A percentile compares a stretch with the other conserved stretches of the same genome.
Evolutionary conservation across 2,113 vertebrate genomes (phyloP).

Genomic region (Leucosticte australis): DNA sequence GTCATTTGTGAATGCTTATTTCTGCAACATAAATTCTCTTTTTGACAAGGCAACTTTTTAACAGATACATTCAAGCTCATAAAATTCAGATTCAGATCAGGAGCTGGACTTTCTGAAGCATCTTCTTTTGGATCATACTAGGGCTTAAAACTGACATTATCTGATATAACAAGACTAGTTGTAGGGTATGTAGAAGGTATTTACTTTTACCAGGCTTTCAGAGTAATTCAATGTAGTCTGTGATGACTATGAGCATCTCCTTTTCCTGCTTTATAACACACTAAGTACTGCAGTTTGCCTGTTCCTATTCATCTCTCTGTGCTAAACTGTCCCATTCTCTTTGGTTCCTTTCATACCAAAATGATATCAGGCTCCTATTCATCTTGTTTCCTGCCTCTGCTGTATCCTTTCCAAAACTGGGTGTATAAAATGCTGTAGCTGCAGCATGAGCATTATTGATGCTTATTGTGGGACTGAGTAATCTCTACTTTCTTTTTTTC

Average conservation of each 20-base stretch:
- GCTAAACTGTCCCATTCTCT: background rate
- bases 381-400: slow-evolving; percentile 17
- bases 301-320: background rate
- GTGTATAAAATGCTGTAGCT: background rate
- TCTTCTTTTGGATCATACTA: background rate
- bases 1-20: background rate
- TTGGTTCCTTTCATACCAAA: background rate
- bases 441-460: background rate
- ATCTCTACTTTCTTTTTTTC: background rate
- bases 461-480: background rate
- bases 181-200: background rate
- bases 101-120: background rate
- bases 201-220: background rate
- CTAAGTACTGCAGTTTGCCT: background rate
- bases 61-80: background rate
- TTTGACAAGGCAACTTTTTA: background rate
- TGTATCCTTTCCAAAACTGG: background rate
- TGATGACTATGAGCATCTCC: background rate
- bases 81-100: background rate
- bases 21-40: background rate
- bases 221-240: background rate
- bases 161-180: background rate
- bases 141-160: background rate
- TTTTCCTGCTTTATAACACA: slow-evolving; percentile 4
- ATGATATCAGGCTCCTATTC: background rate